phyloP scores from a whole-genome alignment of 1,140 invertebrate species.

The Dysdera silvatica region DNA sequence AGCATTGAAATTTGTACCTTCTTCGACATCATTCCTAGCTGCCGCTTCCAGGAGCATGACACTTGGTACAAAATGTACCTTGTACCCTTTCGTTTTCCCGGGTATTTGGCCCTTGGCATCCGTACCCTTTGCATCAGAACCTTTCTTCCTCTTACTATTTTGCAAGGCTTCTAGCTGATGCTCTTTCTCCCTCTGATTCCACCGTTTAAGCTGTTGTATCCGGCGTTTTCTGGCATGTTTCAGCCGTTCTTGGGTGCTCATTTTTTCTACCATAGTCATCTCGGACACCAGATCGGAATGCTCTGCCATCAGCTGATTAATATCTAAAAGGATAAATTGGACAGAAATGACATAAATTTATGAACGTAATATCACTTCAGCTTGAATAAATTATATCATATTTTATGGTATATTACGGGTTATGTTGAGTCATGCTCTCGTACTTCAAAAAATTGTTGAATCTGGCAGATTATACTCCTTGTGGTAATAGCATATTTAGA shows the following conservation, averaged over 20 bases:
- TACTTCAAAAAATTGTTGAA: too few relatives aligned
- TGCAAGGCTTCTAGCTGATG: conserved; percentile 12
- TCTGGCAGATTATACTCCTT: too few relatives aligned
- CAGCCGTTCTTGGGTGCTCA: conserved; percentile 83
- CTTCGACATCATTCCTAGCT: conserved; percentile 87
- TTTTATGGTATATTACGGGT: too few relatives aligned
- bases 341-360: too few relatives aligned
- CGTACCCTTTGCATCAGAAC: neutral
- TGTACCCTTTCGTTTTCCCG: conserved; percentile 19
- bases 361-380: too few relatives aligned
- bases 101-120: conserved; percentile 24
- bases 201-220: conserved; percentile 79
- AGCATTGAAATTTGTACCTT: conserved; percentile 74
- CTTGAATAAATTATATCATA: too few relatives aligned
- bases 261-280: conserved; percentile 82
- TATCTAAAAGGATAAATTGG: too few relatives aligned
- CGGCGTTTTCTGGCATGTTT: conserved; percentile 79
- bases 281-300: conserved; percentile 84
- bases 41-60: conserved; percentile 91
- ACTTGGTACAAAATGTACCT: conserved; percentile 77
- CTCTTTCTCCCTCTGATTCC: conserved; percentile 67
- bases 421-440: too few relatives aligned
- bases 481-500: too few relatives aligned
- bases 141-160: conserved; percentile 26
- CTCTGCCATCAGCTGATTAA: conserved; percentile 64